phyloP scores from a whole-genome alignment of 2,113 vertebrate genomes.

The Anoura caudifer region DNA sequence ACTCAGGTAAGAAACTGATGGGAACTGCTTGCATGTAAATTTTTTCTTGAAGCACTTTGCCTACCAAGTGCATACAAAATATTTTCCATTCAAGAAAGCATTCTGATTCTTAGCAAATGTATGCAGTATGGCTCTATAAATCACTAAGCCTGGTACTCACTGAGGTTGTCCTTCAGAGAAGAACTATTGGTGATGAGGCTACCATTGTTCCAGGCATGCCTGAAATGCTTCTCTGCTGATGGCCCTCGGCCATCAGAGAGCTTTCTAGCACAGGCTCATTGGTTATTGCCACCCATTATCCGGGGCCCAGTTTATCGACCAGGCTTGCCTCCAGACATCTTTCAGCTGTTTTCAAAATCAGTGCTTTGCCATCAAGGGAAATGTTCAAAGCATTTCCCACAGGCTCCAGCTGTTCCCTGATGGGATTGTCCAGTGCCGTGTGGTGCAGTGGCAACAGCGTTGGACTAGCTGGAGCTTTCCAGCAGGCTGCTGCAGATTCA shows the following conservation, averaged over 20 bases:
- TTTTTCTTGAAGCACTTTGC: background rate
- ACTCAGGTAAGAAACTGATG: background rate
- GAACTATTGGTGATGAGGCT: background rate
- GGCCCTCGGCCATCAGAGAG: background rate
- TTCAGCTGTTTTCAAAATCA: background rate
- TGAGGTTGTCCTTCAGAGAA: background rate
- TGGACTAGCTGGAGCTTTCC: background rate
- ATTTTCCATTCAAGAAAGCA: background rate
- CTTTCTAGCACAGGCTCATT: background rate
- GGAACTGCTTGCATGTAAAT: conserved; percentile 1
- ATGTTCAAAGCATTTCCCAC: background rate
- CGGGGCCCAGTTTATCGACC: background rate
- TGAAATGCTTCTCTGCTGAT: background rate
- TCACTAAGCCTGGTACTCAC: background rate
- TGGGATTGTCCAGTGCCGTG: background rate
- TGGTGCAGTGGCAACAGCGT: background rate
- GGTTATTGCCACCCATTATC: background rate
- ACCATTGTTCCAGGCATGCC: background rate
- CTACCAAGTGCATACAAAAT: background rate
- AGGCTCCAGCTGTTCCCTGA: background rate
- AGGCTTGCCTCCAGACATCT: background rate
- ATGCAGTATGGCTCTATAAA: background rate
- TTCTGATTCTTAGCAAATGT: background rate
- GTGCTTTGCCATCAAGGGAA: background rate
- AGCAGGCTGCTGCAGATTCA: background rate